Conservation (phyloP, 2,797 vertebrate genomes). For the Chromobotia macracanthus region DNA sequence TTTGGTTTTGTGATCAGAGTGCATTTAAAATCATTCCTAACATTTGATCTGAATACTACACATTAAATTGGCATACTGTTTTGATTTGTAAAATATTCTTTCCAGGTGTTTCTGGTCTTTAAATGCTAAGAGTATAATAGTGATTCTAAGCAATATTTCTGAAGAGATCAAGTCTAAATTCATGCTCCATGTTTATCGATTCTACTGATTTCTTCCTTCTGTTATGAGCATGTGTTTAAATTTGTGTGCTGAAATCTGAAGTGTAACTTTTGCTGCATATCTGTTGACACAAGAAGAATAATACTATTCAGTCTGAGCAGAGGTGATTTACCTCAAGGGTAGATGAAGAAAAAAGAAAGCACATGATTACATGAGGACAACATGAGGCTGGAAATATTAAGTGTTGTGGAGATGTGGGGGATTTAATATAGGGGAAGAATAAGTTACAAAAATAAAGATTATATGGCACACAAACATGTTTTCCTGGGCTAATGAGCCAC, state of each 20-base stretch:
- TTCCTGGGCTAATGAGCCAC: slow-evolving; percentile 1
- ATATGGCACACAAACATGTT: background rate
- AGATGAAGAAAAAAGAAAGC: background rate
- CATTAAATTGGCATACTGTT: slow-evolving; percentile 24
- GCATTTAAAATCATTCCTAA: slow-evolving; percentile 5
- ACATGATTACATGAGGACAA: background rate
- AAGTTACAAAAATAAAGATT: too few species aligned
- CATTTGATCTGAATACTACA: slow-evolving; percentile 28
- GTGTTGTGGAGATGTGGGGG: too few species aligned
- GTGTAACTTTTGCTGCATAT: background rate
- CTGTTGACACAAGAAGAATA: slow-evolving; percentile 27
- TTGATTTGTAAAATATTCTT: slow-evolving; percentile 48
- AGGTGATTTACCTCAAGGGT: slow-evolving; percentile 19
- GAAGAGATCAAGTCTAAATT: slow-evolving; percentile 43
- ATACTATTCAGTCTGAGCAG: slow-evolving; percentile 14
- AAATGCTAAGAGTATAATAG: slow-evolving; percentile 43
- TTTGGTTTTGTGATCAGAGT: slow-evolving; percentile 19
- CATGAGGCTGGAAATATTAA: background rate
- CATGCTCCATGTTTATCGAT: slow-evolving; percentile 47
- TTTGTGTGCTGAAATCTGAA: slow-evolving; percentile 4
- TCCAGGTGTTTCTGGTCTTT: slow-evolving; percentile 50
- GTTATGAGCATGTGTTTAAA: slow-evolving; percentile 10
- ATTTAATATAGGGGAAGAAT: too few species aligned
- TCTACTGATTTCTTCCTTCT: slow-evolving; percentile 27
- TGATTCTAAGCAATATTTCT: slow-evolving; percentile 45